phyloP scores from a whole-genome alignment of 2,797 vertebrate species.

The Molossus alvarezi region DNA sequence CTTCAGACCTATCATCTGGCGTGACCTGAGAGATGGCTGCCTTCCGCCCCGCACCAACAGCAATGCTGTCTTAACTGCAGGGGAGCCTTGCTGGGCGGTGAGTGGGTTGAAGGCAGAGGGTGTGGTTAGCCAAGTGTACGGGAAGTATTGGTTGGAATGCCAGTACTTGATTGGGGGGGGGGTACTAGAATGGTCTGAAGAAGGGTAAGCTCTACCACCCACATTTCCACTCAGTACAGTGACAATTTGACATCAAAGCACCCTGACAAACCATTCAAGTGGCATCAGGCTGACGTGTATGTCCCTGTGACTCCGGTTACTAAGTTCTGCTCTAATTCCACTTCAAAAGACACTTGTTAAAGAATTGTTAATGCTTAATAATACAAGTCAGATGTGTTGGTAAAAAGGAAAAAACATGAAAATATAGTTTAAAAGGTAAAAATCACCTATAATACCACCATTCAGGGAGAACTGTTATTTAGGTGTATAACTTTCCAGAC shows the following conservation, averaged over 20 bases:
- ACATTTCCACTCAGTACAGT: conserved; percentile 37
- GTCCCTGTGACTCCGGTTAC: conserved; percentile 68
- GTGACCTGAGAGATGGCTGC: conserved; percentile 56
- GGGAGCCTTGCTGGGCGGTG: not conserved
- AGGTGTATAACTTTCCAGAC: conserved; percentile 61
- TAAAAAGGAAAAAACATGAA: conserved; percentile 31
- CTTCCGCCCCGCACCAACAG: not conserved
- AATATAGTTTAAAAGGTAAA: conserved; percentile 19
- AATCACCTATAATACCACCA: not conserved
- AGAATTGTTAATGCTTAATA: conserved; percentile 58
- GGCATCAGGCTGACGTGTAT: conserved; percentile 23
- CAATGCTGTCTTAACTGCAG: not conserved
- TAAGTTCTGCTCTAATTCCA: conserved; percentile 51
- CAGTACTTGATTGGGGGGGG: not conserved
- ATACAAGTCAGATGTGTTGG: conserved; percentile 42
- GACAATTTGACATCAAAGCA: conserved; percentile 3
- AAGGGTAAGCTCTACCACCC: not conserved
- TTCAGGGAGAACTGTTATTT: conserved; percentile 61
- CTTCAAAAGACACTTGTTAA: conserved; percentile 60
- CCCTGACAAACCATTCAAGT: not conserved
- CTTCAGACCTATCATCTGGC: conserved; percentile 37
- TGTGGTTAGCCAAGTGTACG: not conserved
- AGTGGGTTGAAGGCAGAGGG: not conserved
- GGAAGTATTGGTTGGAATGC: not conserved
- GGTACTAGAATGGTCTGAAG: conserved; percentile 40